Base-by-base conservation (phyloP, 1,140 invertebrate genomes). In the Protaetia brevitarsis region DNA sequence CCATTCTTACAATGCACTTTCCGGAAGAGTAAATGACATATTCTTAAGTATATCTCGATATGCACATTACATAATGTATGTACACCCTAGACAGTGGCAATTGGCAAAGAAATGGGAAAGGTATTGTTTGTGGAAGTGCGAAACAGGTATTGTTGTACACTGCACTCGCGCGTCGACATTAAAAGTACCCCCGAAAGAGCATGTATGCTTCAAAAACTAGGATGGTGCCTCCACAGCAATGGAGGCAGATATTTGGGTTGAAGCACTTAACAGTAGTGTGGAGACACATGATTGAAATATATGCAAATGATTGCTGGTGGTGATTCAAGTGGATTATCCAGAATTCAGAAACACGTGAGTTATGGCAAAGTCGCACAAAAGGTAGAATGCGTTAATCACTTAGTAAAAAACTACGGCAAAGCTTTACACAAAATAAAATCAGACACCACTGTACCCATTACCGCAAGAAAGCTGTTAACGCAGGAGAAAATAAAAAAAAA, bases 281-380 rank as follows among this genome's bases (percentile, higher is more conserved):
- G 60, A 73, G 34, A 74, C 71, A 64, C 69, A 82, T 72, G 70
- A 13, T 82, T 0, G 77, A 82, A 65, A 77, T n/a, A n/a, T n/a
- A n/a, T n/a, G n/a, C n/a, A n/a, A n/a, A n/a, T n/a, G n/a, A n/a
- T n/a, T n/a, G n/a, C 68, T 4, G 81, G 82, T 72, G 79, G 79
- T 6, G 80, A 82, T 66, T 76, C 74, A 8, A 79, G 68, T 30
- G 77, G 78, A 2, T 78, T 74, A 59, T 68, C 69, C 3, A 71
- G 67, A n/a, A 4, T 63, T 3, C 16, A 11, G 7, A 4, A 37
- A 7, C 6, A 21, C 11, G 29, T 30, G 7, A 3, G 7, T 21
- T 60, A 60, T 30, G 27, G 58, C 13, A 28, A 11, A 6, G 26
- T 37, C 11, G 10, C 27, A 5, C 2, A 63, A 37, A 63, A 45